Evolutionary conservation across 2,888 invertebrate genomes (phyloP).

Genomic region (Ceramica pisi): DNA sequence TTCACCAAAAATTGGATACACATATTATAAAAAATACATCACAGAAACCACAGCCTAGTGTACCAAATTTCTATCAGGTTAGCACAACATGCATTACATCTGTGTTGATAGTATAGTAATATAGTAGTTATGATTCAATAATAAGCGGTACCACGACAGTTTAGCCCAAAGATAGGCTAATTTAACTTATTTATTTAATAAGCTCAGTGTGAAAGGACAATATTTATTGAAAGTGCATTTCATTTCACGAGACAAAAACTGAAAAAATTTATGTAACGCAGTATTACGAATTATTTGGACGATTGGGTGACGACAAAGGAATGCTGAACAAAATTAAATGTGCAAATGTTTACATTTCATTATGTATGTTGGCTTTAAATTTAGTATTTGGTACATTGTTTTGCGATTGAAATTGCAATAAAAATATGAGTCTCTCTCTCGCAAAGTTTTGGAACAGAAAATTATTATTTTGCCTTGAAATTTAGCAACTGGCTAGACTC

Average conservation of each 20-base stretch:
- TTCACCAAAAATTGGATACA: too few relatives aligned
- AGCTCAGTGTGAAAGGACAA: slow-evolving; percentile 42
- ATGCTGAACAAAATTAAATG: slow-evolving; percentile 22
- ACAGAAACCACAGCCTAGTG: too few relatives aligned
- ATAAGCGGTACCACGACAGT: slow-evolving; percentile 6
- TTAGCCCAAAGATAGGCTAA: slow-evolving; percentile 30
- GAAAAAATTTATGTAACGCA: slow-evolving; percentile 22
- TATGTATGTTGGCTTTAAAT: slow-evolving; percentile 2
- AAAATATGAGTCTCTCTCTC: neutral
- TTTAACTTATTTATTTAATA: slow-evolving; percentile 40
- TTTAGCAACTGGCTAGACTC: too few relatives aligned
- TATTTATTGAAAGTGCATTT: slow-evolving; percentile 58
- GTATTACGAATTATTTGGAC: slow-evolving; percentile 33
- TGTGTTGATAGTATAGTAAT: too few relatives aligned
- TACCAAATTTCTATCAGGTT: too few relatives aligned
- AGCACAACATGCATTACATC: too few relatives aligned
- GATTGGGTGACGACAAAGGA: slow-evolving; percentile 32
- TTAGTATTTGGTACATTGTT: slow-evolving; percentile 26
- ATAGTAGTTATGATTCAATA: slow-evolving; percentile 37
- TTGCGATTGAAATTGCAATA: neutral
- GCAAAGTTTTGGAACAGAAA: neutral
- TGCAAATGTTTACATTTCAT: slow-evolving; percentile 31
- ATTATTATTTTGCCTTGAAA: too few relatives aligned
- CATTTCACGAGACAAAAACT: slow-evolving; percentile 38
- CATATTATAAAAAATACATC: too few relatives aligned